Evolutionary conservation across 2,888 invertebrate genomes (phyloP), one percentile per base, ranked within the genome.

Genomic region (Cephus pygmeus): DNA sequence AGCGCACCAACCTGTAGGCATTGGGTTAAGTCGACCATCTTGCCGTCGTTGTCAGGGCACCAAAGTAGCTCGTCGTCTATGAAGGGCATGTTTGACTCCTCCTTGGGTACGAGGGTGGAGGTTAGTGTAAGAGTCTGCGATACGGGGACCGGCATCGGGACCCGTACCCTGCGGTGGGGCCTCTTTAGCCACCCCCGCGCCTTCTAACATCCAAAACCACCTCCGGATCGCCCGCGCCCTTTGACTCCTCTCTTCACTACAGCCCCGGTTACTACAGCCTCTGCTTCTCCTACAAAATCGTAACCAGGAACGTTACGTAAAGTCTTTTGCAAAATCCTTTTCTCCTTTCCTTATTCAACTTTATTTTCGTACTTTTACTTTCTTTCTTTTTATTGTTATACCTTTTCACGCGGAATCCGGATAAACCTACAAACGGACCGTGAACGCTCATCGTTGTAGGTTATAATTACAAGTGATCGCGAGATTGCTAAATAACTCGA

Each of bases 41-140:
- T 97, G 92, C 97, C 97, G 93, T 97, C 97, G 93, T 97, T 97
- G 94, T 97, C 97, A 91, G 97, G 97, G 94, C 97, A 96, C 98
- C 98, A 98, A 92, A 96, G 93, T 89, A 97, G 94, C 92, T 98
- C 97, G 94, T 98, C 97, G 94, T 98, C 97, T 93, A 98, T 97
- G 94, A 97, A 98, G 94, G 97, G 97, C 97, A 97, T 97, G 94
- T 96, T 91, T 87, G 91, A 91, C 89, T 91, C 91, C 91, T 91
- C 91, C 89, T 91, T 91, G 88, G 91, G 91, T 84, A 91, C 88
- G 84, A 91, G 89, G 86, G 89, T 90, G 88, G 91, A 90, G 88
- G 90, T 91, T 81, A 91, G 88, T 85, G 91, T 89, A 79, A 90
- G 90, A 83, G 90, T 89, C 83, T 91, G 91, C 81, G 91, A 91